phyloP scores from a whole-genome alignment of 2,888 invertebrate genomes.

The Caradrina clavipalpis region DNA sequence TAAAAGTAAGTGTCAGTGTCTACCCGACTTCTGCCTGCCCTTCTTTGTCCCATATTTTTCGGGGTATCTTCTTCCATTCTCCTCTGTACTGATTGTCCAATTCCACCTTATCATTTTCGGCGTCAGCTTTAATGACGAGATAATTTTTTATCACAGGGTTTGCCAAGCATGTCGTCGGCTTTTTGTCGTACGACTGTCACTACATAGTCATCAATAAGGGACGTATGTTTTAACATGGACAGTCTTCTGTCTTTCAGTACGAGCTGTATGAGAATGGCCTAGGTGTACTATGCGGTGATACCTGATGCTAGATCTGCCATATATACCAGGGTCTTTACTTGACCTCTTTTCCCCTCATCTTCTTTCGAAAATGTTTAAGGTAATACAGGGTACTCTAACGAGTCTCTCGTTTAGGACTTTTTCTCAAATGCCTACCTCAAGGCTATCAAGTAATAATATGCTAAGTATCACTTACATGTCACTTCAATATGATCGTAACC shows the following conservation, averaged over 20 bases:
- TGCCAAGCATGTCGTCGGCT: background rate
- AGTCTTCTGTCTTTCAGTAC: background rate
- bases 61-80: background rate
- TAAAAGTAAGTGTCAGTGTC: background rate
- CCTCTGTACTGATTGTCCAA: no score
- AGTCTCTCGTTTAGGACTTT: background rate
- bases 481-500: slow-evolving; percentile 13
- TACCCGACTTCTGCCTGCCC: background rate
- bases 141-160: background rate
- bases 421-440: background rate
- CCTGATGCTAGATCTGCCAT: no score
- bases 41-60: background rate
- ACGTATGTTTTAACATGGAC: no score
- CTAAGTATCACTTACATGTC: background rate
- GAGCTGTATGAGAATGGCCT: background rate
- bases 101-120: no score
- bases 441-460: background rate
- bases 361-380: no score
- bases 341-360: no score
- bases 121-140: background rate
- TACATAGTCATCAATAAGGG: background rate
- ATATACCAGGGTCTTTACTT: no score
- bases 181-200: background rate
- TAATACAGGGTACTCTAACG: no score
- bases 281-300: no score